phyloP scores from a whole-genome alignment of 2,113 vertebrate species.

The Delphinapterus leucas region DNA sequence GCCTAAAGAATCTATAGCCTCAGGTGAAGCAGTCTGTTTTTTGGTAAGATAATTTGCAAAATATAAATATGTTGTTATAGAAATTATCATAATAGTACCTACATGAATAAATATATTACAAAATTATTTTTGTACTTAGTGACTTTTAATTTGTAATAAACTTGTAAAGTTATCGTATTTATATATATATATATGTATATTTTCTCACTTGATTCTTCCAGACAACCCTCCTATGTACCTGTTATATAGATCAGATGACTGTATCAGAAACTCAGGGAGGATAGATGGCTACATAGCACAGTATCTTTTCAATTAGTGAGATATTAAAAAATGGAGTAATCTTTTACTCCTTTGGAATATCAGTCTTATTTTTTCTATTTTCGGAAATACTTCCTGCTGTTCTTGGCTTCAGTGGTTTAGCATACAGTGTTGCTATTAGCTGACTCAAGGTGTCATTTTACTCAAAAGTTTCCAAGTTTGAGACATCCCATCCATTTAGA shows the following conservation, averaged over 20 bases:
- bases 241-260: not conserved
- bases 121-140: not conserved
- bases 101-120: not conserved
- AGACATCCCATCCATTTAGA: not conserved
- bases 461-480: not conserved
- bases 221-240: not conserved
- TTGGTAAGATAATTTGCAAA: not conserved
- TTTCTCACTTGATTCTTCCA: not conserved
- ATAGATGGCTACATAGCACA: not conserved
- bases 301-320: not conserved
- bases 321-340: not conserved
- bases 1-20: not conserved
- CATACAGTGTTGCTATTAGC: not conserved
- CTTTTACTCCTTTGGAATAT: not conserved
- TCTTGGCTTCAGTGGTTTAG: not conserved
- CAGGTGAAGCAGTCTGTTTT: not conserved
- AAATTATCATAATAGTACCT: not conserved
- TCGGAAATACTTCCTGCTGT: not conserved
- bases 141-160: not conserved
- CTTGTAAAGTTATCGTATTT: not conserved
- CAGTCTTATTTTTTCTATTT: not conserved
- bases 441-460: not conserved
- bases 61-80: not conserved
- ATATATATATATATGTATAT: not conserved
- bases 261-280: not conserved